A percentile compares a stretch with the other conserved stretches of the same genome.
phyloP scores from a whole-genome alignment of 1,140 invertebrate species.

The Meloidogyne hapla region DNA sequence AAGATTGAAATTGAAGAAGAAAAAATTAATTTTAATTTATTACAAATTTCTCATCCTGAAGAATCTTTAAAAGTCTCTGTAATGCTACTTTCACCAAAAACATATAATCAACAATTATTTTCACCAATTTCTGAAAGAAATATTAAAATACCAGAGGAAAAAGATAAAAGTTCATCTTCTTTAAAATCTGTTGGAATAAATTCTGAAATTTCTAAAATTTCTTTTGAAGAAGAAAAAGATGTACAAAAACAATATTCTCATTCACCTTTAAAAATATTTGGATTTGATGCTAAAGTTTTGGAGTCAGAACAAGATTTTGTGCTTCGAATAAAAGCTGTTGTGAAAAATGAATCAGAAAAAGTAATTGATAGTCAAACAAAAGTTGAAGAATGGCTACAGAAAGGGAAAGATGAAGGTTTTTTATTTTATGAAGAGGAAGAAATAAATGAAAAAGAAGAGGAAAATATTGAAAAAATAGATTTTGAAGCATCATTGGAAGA shows the following conservation, averaged over 20 bases:
- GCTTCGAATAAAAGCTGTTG: slow-evolving; percentile 18
- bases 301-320: slow-evolving; percentile 8
- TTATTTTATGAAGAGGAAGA: slow-evolving; percentile 5
- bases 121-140: neutral
- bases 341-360: slow-evolving; percentile 13
- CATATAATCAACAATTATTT: neutral
- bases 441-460: slow-evolving; percentile 1
- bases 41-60: neutral
- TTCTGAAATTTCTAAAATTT: neutral
- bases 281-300: slow-evolving; percentile 13
- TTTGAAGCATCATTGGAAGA: slow-evolving; percentile 9
- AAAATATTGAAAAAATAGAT: neutral
- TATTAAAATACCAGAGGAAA: neutral
- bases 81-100: neutral
- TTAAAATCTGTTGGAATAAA: neutral
- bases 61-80: neutral
- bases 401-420: neutral
- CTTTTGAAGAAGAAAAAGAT: neutral
- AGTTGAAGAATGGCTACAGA: slow-evolving; percentile 30
- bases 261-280: neutral
- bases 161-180: neutral
- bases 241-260: too few species aligned
- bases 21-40: neutral
- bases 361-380: slow-evolving; percentile 15
- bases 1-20: neutral